Percentiles rank a stretch among this genome's conserved stretches.
phyloP scores from a whole-genome alignment of 2,113 vertebrate genomes.

The Microcebus griseorufus region DNA sequence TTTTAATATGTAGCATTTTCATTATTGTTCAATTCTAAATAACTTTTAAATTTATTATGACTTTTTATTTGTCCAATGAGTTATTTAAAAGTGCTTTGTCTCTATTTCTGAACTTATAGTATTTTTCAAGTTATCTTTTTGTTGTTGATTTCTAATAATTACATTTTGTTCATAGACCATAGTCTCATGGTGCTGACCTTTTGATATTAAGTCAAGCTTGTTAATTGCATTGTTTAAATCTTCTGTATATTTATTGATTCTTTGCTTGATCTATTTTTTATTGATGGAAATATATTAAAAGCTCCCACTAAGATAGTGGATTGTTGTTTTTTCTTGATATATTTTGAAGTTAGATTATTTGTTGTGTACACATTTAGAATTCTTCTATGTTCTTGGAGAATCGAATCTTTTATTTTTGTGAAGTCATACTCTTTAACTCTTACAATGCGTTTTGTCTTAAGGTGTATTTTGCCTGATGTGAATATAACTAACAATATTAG shows the following conservation, averaged over 20 bases:
- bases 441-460: not conserved
- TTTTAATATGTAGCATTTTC: not conserved
- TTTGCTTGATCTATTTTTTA: not conserved
- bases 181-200: not conserved
- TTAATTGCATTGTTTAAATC: not conserved
- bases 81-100: not conserved
- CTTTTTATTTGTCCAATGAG: not conserved
- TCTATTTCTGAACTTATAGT: not conserved
- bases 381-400: not conserved
- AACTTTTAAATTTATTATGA: not conserved
- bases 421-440: not conserved
- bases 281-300: not conserved
- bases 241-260: not conserved
- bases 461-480: not conserved
- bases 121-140: not conserved
- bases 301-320: not conserved
- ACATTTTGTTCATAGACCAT: not conserved
- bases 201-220: not conserved
- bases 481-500: not conserved
- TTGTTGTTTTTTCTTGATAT: not conserved
- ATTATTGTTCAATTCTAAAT: constrained; percentile 2
- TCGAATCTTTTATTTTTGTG: not conserved
- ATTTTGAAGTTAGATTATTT: not conserved
- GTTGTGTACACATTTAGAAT: not conserved
- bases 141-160: not conserved